Conservation (phyloP, 2,797 vertebrate species). For the Mormyrus hasselquistii region DNA sequence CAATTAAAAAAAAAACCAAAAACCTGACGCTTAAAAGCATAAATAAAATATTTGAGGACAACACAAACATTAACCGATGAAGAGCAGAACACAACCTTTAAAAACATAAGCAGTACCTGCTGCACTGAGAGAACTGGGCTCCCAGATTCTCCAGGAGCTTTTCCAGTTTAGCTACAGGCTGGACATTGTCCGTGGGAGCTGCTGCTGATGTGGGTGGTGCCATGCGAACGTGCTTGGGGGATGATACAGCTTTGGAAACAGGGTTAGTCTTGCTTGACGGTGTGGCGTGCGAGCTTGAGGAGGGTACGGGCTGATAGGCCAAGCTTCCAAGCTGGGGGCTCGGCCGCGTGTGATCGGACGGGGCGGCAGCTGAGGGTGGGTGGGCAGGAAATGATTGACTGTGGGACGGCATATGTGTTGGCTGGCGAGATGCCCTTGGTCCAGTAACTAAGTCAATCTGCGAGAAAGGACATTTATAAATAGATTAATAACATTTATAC, state of each 20-base stretch:
- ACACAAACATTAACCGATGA: neutral
- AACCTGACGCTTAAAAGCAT: neutral
- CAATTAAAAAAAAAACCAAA: neutral
- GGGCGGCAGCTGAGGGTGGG: slow-evolving; percentile 15
- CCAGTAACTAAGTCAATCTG: neutral
- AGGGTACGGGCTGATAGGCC: neutral
- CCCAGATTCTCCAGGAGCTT: slow-evolving; percentile 81
- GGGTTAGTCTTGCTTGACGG: neutral
- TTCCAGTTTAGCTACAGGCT: slow-evolving; percentile 69
- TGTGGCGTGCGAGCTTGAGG: neutral
- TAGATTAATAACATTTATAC: neutral
- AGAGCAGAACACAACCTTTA: neutral
- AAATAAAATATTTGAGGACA: neutral
- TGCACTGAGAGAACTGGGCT: slow-evolving; percentile 75
- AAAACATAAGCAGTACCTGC: slow-evolving; percentile 53
- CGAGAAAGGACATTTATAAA: neutral
- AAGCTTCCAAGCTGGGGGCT: slow-evolving; percentile 12
- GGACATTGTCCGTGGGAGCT: slow-evolving; percentile 31
- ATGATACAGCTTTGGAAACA: neutral
- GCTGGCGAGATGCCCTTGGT: neutral
- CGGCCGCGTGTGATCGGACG: neutral
- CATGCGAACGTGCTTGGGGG: slow-evolving; percentile 30
- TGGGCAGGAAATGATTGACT: neutral
- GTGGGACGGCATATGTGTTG: neutral
- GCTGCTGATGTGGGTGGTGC: neutral